These are phyloP conservation scores for Meiosimyza platycephala DNA, from an alignment of 2,888 invertebrate genomes.

Conservation along the genomic window DNA sequence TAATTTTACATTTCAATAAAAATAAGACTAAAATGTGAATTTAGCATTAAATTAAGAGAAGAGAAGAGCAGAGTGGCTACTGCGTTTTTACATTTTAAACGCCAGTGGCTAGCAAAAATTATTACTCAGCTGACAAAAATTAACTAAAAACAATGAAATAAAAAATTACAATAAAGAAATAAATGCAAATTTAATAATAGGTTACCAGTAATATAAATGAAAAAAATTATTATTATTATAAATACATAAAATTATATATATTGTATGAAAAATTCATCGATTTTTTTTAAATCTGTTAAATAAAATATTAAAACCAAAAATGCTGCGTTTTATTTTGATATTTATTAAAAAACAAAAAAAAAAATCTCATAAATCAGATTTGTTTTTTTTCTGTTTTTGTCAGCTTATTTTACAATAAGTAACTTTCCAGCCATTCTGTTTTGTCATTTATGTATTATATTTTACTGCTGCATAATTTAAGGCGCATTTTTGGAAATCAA, in stretches of 20 bases:
- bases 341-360: background rate
- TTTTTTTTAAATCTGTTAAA: constrained; percentile 65
- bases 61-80: constrained; percentile 7
- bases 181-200: constrained; percentile 30
- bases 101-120: no score
- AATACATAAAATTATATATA: constrained; percentile 30
- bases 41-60: constrained; percentile 3
- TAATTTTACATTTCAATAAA: constrained; percentile 29
- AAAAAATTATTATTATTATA: constrained; percentile 21
- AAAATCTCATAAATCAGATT: no score
- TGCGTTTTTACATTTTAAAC: no score
- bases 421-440: no score
- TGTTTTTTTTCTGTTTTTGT: no score
- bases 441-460: no score
- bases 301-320: constrained; percentile 54
- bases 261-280: constrained; percentile 53
- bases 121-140: no score
- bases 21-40: constrained; percentile 26
- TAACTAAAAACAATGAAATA: background rate
- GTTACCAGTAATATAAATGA: constrained; percentile 23
- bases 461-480: no score
- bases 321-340: background rate
- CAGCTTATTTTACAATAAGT: no score
- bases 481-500: no score
- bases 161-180: constrained; percentile 8